Evolutionary conservation across 1,140 invertebrate species (phyloP), one percentile per base, ranked within the genome.

Genomic region (Drosophila sturtevanti): DNA sequence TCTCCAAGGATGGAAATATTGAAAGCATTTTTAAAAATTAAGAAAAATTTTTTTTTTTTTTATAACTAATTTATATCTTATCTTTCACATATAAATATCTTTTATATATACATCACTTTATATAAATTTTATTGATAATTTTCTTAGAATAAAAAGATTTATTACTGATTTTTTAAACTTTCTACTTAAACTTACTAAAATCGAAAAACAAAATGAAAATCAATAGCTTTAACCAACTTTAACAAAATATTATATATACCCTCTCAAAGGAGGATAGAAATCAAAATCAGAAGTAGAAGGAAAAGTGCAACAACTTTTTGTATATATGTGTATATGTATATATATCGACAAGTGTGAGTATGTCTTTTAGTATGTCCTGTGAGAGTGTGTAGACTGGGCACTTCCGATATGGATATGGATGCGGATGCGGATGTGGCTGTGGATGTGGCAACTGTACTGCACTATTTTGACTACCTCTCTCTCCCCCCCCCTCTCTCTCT

Each of bases 281-380:
- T 12, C 18, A 4, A 41, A 75, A 63, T 52, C 38, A 10, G 38
- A 68, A 62, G 60, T 16, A 48, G 16, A 21, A 48, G 7, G 41
- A 48, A 44, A 75, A 67, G 63, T 75, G 73, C 37, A 74, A 76
- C 58, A 75, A 76, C 72, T 63, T 77, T 44, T 44, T 63, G 54
- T 65, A 72, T 64, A 31, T 24, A 4, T 24, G 4, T 24, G 48
- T 44, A 38, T 31, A 44, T 24, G 4, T 24, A 24, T 31, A 54
- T 48, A 38, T 31, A 48, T 48, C 41, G 41, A 55, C 35, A 51
- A 14, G 14, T 12, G 16, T 14, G 10, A 41, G 27, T 31, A 10
- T 72, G 18, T 73, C 34, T 59, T 21, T 52, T 4, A 54, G 22
- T 54, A 24, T 31, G 14, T 56, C 27, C 54, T 56, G 16, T n/a